Evolutionary conservation across 2,113 vertebrate species (phyloP).

Genomic region (Camelus bactrianus): DNA sequence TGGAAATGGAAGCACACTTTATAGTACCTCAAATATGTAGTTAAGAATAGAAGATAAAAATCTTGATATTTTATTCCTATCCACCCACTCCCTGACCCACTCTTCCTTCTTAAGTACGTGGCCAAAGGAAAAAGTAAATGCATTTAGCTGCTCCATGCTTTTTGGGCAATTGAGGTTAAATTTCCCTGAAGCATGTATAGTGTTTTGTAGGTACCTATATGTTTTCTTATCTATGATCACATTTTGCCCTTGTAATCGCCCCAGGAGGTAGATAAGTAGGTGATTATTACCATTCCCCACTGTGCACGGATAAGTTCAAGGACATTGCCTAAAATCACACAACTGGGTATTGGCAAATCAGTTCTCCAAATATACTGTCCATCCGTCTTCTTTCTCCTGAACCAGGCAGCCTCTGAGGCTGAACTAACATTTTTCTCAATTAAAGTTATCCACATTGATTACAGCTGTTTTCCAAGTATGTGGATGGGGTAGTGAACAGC

Average conservation of each 20-base stretch:
- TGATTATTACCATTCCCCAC: not conserved
- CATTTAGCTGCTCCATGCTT: not conserved
- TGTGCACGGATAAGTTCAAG: not conserved
- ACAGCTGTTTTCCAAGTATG: slow-evolving; percentile 6
- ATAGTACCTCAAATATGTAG: not conserved
- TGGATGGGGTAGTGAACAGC: not conserved
- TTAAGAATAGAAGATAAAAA: not conserved
- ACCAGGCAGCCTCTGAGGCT: not conserved
- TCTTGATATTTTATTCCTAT: not conserved
- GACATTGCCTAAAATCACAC: not conserved
- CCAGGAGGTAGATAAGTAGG: not conserved
- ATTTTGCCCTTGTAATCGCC: not conserved
- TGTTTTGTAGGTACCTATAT: not conserved
- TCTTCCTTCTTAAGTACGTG: not conserved
- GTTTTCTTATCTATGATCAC: not conserved
- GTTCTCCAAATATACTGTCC: not conserved
- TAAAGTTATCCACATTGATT: slow-evolving; percentile 57
- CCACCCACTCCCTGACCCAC: not conserved
- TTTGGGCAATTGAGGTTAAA: not conserved
- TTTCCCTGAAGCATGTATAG: not conserved
- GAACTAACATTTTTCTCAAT: slow-evolving; percentile 53
- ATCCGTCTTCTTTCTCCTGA: slow-evolving; percentile 18
- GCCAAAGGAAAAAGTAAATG: not conserved
- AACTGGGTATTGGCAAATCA: not conserved
- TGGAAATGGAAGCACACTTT: not conserved